Base-by-base conservation (phyloP, 2,113 vertebrate species). In the Paratilapia polleni region DNA sequence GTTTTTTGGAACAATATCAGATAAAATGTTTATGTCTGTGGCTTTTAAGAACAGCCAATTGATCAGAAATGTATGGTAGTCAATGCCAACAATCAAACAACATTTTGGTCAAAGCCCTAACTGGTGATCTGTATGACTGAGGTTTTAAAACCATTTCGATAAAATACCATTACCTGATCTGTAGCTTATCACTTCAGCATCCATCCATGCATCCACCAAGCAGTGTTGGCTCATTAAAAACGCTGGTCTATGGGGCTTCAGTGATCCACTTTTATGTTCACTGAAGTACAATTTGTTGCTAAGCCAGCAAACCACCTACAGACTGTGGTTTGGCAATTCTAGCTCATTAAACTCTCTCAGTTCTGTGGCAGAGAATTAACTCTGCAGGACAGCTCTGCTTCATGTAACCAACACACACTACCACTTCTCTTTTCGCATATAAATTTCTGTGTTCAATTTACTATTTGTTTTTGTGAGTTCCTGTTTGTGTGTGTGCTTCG, bases 301-400 rank as follows among this genome's bases (percentile, higher is more conserved):
- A 76, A 85, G 90, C 90, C 88, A 92, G 76, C 64, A 87, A 81
- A 80, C 85, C 85, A 88, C 92, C 87, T 90, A 89, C 87, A 87
- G 88, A 82, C 81, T 78, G 82, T 78, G 81, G 66, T 94, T 84
- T 93, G 89, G 91, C 90, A 93, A 80, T 54, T 68, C 38, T 4
- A 76, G 90, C 87, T 92, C 85, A 90, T 93, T 89, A 92, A 89
- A 81, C 63, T 82, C 77, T 80, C 74, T 78, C 86, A 78, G 43
- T 83, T 91, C 57, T 68, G 66, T 82, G 80, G 70, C 80, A 81
- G 41, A 80, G 83, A 81, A 83, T 83, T 68, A 85, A 77, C 78
- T 79, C 79, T 77, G 47, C 64, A 59, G 80, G 79, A 89, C 66
- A 31, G 82, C 38, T 60, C 57, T 57, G 66, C 66, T 62, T 82